These are phyloP conservation scores for Drosophila picticornis DNA, from an alignment of 2,888 invertebrate genomes.

Conservation along the genomic window DNA sequence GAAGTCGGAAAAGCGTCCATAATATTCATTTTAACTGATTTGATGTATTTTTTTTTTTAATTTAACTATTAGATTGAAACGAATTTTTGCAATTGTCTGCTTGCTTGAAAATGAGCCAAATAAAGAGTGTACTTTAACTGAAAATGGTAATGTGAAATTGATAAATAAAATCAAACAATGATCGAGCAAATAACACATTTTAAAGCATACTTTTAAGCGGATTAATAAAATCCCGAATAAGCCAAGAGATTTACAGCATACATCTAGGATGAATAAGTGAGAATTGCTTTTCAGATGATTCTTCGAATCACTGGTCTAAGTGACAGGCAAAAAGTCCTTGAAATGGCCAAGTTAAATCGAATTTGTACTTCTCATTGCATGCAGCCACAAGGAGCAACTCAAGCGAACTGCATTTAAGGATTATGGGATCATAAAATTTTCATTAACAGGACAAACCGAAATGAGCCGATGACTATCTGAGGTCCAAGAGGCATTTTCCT, in stretches of 20 bases:
- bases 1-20: background rate
- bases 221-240: accelerated
- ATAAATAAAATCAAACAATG: background rate
- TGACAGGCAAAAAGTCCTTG: background rate
- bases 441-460: background rate
- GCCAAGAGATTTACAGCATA: background rate
- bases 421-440: background rate
- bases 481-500: background rate
- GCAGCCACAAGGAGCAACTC: background rate
- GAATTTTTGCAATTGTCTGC: no score
- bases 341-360: background rate
- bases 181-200: background rate
- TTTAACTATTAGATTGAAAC: background rate
- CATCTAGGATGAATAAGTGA: background rate
- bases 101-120: background rate
- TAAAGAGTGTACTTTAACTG: background rate
- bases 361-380: background rate
- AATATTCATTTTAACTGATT: background rate
- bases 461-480: background rate
- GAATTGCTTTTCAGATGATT: background rate
- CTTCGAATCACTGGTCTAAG: background rate
- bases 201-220: background rate
- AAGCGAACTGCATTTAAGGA: background rate
- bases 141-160: background rate
- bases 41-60: background rate